Base-by-base conservation (phyloP, 2,113 vertebrate genomes). In the Sturnira hondurensis region DNA sequence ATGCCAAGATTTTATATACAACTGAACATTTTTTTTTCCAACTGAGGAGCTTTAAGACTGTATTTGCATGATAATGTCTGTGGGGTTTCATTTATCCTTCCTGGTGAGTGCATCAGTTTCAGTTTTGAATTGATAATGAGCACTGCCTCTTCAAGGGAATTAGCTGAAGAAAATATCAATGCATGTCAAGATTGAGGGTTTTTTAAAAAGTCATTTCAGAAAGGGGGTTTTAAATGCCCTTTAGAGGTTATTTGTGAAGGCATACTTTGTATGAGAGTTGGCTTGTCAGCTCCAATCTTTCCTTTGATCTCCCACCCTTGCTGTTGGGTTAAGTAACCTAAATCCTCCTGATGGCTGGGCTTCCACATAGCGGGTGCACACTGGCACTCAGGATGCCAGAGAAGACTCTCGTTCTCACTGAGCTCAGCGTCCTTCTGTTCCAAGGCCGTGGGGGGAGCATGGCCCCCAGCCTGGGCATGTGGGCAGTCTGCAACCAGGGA, bases 1-100 rank as follows among this genome's bases (percentile, higher is more conserved):
- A 91, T 95, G 54, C 28, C 38, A 70, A 78, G 85, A 70, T 82
- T 19, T 83, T 78, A 71, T 71, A 84, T 54, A 95, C 58, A 91
- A 89, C 56, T 67, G 90, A 96, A 54, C 52, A 52, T 61, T 61
- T 43, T 61, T 82, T 91, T 92, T 91, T 78, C 63, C 67, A 96
- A 91, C 36, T 86, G 54, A 88, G 6, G 47, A 89, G 45, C 24
- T 89, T 63, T 87, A 91, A 86, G 86, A 54, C 36, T 94, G 45
- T 71, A 95, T 97, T 96, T 98, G 94, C 96, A 93, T 97, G 92
- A 95, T 76, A 97, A 97, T 97, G 41, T 77, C 96, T 95, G 16
- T 31, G 45, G 88, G 65, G 89, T 96, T 95, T 93, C 93, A 96
- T 93, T 97, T 97, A 84, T 92, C 31, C 61, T 95, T 95, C 77